Percentiles rank a stretch among this genome's conserved stretches.
These are phyloP conservation scores for Gadopsis marmoratus DNA, from an alignment of 2,797 vertebrate species.

Conservation along the genomic window DNA sequence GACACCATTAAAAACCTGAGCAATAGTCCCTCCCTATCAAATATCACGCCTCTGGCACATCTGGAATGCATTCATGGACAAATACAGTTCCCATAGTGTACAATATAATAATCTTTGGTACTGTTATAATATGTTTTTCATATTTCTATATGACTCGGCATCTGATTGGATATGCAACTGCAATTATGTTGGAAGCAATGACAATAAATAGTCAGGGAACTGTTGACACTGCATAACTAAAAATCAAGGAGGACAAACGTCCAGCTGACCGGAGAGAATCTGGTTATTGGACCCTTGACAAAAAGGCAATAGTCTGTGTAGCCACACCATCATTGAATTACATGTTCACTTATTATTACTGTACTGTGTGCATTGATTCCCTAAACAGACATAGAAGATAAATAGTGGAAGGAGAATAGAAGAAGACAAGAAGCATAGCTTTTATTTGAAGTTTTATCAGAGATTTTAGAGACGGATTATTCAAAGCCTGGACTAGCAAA, in stretches of 20 bases:
- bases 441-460: background rate
- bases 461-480: background rate
- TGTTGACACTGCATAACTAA: constrained; percentile 12
- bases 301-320: constrained; percentile 21
- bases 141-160: background rate
- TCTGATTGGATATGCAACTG: background rate
- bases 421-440: background rate
- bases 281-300: constrained; percentile 28
- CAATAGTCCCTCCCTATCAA: constrained; percentile 13
- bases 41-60: constrained; percentile 2
- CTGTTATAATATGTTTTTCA: background rate
- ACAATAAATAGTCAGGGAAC: constrained; percentile 1
- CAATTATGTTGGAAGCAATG: background rate
- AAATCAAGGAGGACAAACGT: constrained; percentile 14
- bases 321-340: constrained; percentile 27
- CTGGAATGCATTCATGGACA: background rate
- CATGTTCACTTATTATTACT: constrained; percentile 23
- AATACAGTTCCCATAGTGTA: constrained; percentile 14
- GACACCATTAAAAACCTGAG: constrained; percentile 2
- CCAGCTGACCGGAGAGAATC: background rate
- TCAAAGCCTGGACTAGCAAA: background rate
- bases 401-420: background rate
- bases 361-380: constrained; percentile 8
- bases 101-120: background rate
- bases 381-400: constrained; percentile 15